Evolutionary conservation across 2,797 vertebrate species (phyloP).

Genomic region (Sandelia bainsii): DNA sequence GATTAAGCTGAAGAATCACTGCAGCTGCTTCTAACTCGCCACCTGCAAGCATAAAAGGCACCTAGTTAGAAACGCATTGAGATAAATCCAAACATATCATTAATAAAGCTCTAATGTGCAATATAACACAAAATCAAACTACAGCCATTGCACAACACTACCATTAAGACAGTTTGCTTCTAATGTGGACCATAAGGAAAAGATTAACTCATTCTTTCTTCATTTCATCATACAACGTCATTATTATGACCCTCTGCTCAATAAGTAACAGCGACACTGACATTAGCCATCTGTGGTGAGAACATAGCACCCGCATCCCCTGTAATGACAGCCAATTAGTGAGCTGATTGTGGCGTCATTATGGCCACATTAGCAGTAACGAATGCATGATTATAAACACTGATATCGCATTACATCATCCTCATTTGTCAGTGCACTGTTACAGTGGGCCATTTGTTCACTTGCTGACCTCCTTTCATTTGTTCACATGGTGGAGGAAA

Average conservation of each 20-base stretch:
- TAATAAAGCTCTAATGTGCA: slow-evolving; percentile 7
- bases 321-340: slow-evolving; percentile 73
- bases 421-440: slow-evolving; percentile 64
- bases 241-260: slow-evolving; percentile 41
- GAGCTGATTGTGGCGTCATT: slow-evolving; percentile 69
- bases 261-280: slow-evolving; percentile 62
- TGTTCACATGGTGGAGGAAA: slow-evolving; percentile 39
- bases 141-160: slow-evolving; percentile 5
- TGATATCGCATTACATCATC: slow-evolving; percentile 59
- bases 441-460: slow-evolving; percentile 51
- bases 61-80: slow-evolving; percentile 33
- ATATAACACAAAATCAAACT: slow-evolving; percentile 6
- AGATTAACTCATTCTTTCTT: slow-evolving; percentile 47
- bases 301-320: slow-evolving; percentile 54
- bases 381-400: slow-evolving; percentile 70
- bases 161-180: slow-evolving; percentile 3
- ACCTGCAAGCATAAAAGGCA: slow-evolving; percentile 64
- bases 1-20: slow-evolving; percentile 6
- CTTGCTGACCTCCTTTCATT: slow-evolving; percentile 50
- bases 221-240: slow-evolving; percentile 30
- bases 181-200: slow-evolving; percentile 30
- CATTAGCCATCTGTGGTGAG: slow-evolving; percentile 53
- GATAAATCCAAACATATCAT: slow-evolving; percentile 1
- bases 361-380: slow-evolving; percentile 71
- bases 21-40: slow-evolving; percentile 21